Evolutionary conservation across 37 sponge, comb jelly and placozoan species (phyloP).

Genomic region (Cladorhizidae sp.): DNA sequence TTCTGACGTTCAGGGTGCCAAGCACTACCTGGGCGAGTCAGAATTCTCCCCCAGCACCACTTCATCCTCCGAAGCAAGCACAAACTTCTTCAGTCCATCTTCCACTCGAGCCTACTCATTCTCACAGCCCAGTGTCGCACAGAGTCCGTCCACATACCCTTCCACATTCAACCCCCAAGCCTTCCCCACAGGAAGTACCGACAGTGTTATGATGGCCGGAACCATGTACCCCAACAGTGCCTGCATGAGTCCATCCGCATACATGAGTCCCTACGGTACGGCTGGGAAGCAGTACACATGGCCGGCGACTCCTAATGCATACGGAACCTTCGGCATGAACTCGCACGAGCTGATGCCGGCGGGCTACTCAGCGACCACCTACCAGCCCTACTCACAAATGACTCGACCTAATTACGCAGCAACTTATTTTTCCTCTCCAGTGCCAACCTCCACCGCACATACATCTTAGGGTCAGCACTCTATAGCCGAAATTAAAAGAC

Average conservation of each 20-base stretch:
- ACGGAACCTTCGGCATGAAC: constrained; percentile 43
- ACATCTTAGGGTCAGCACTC: not conserved
- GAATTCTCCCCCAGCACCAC: constrained; percentile 26
- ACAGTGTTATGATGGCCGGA: not conserved
- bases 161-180: constrained; percentile 9
- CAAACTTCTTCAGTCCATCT: not conserved
- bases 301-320: constrained; percentile 48
- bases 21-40: constrained; percentile 22
- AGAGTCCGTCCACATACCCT: constrained; percentile 16
- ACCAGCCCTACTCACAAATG: constrained; percentile 21
- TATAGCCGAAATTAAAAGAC: too few species aligned
- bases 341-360: constrained; percentile 33
- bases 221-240: constrained; percentile 17
- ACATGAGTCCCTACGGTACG: constrained; percentile 56
- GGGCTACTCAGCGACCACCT: constrained; percentile 14
- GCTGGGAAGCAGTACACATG: constrained; percentile 62
- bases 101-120: constrained; percentile 24
- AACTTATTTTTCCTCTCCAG: constrained; percentile 16
- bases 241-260: constrained; percentile 51
- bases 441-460: not conserved
- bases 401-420: constrained; percentile 10
- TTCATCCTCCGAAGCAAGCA: constrained; percentile 5
- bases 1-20: constrained; percentile 38
- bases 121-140: constrained; percentile 27
- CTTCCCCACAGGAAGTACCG: not conserved